phyloP scores from a whole-genome alignment of 2,113 vertebrate genomes.

The Ivindomyrus marchei region DNA sequence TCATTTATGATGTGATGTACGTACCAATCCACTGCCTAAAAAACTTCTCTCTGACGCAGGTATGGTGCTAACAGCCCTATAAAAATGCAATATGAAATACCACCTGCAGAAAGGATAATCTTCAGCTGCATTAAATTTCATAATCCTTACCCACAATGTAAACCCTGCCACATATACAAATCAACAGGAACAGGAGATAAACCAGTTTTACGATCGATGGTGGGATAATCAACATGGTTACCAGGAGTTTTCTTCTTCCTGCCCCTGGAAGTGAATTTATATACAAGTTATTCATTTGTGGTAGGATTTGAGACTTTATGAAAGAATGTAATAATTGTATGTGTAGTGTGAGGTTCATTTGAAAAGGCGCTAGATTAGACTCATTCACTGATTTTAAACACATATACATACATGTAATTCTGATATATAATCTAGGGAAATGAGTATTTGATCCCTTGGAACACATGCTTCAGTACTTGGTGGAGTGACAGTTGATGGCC shows the following conservation, averaged over 20 bases:
- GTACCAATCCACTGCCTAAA: background rate
- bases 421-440: too few relatives aligned
- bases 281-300: background rate
- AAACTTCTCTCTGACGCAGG: slow-evolving; percentile 13
- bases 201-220: background rate
- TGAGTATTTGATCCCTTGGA: too few relatives aligned
- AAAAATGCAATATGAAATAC: background rate
- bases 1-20: background rate
- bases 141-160: slow-evolving; percentile 16
- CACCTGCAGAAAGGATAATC: slow-evolving; percentile 25
- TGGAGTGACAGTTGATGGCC: too few relatives aligned
- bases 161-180: slow-evolving; percentile 16
- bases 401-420: background rate
- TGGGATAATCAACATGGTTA: background rate
- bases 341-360: background rate
- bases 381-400: background rate
- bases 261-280: background rate
- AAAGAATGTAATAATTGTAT: background rate
- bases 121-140: slow-evolving; percentile 20
- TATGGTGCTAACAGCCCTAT: background rate
- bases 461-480: too few relatives aligned
- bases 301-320: background rate
- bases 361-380: background rate
- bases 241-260: background rate
- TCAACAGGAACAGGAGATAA: background rate